phyloP scores from a whole-genome alignment of 2,888 invertebrate species.

The Epsilonema sp. region DNA sequence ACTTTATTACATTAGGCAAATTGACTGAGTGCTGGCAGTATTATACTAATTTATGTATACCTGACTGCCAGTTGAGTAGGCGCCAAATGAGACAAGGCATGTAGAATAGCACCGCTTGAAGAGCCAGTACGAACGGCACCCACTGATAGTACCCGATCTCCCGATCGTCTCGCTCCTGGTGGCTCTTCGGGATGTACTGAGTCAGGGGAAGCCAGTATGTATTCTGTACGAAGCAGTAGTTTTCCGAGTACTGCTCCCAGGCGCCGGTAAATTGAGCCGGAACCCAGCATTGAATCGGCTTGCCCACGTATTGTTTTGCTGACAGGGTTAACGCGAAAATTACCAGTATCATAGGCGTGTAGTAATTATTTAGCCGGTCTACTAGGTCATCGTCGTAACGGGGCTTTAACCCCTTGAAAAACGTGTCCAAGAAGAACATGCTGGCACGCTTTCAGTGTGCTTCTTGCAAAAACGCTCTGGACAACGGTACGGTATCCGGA shows the following conservation, averaged over 20 bases:
- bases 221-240: constrained; percentile 28
- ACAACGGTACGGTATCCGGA: no score
- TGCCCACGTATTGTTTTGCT: constrained; percentile 27
- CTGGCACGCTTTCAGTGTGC: no score
- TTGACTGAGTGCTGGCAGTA: constrained; percentile 9
- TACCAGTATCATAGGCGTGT: constrained; percentile 23
- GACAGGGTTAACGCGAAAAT: constrained; percentile 25
- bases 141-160: constrained; percentile 32
- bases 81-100: constrained; percentile 35
- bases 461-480: background rate
- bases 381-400: constrained; percentile 26
- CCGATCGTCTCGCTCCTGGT: constrained; percentile 16
- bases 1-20: background rate
- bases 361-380: constrained; percentile 20
- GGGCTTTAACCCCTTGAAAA: constrained; percentile 25
- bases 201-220: constrained; percentile 25
- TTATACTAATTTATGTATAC: no score
- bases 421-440: constrained; percentile 27
- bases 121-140: constrained; percentile 31
- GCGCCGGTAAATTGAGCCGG: constrained; percentile 27
- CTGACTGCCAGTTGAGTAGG: constrained; percentile 32
- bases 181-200: constrained; percentile 21
- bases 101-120: constrained; percentile 36
- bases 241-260: constrained; percentile 28
- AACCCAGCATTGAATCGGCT: constrained; percentile 29